Evolutionary conservation across 2,797 vertebrate species (phyloP), one percentile per base, ranked within the genome.

Genomic region (Hylomyscus alleni): DNA sequence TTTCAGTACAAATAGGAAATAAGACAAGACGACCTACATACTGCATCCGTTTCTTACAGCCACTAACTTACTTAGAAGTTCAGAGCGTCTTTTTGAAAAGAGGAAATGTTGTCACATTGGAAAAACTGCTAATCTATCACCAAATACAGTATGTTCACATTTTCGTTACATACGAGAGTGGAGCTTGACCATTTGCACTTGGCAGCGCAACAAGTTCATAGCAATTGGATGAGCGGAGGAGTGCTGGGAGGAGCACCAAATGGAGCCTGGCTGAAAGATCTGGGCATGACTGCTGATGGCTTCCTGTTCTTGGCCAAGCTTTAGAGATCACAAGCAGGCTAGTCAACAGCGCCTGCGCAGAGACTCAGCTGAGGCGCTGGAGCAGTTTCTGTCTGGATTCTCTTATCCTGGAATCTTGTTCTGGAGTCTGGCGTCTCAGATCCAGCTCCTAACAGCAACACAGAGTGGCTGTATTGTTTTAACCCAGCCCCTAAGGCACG

Each of bases 1-100:
- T 90, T 80, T 80, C 54, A 81, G 34, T 58, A 6, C 20, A 56
- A 90, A 89, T 40, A 65, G 5, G 81, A 97, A 94, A 40, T 52
- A 31, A 84, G 82, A 54, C 87, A 44, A 50, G 40, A 65, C 76
- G 10, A 56, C 6, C 54, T 37, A 9, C 34, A 7, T 20, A 37
- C 34, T 37, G 67, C n/a, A 72, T 20, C 14, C 1, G 17, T 37
- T 72, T 37, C n/a, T 72, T 72, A n/a, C n/a, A 72, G 17, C 7
- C 58, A 29, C 37, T 96, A 89, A 73, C 86, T 89, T 91, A 67
- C 20, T n/a, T 20, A 26, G 58, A 72, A 87, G n/a, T 31, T 8
- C 31, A 29, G 62, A 52, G 34, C 10, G 82, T 37, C 20, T 75
- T 95, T 69, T 83, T 50, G 34, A 56, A 60, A 80, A 26, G 31